Evolutionary conservation across 2,113 vertebrate species (phyloP).

Genomic region (crab-eating macaque (Macaca fascicularis)): DNA sequence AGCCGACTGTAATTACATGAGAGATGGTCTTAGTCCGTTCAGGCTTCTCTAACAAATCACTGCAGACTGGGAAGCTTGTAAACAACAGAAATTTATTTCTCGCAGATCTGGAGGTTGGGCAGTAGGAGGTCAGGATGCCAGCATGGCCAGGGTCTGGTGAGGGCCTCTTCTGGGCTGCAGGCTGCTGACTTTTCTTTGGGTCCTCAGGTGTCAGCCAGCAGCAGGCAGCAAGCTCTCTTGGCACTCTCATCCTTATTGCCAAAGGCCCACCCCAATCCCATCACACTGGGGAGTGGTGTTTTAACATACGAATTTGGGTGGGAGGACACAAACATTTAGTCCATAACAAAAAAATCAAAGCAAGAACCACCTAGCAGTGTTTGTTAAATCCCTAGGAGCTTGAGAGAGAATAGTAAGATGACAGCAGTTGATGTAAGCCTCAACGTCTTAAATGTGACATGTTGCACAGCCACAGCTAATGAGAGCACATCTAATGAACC

Average conservation of each 20-base stretch:
- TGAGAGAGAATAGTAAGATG: neutral
- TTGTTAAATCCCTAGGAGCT: neutral
- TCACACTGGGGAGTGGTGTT: neutral
- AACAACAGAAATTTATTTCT: neutral
- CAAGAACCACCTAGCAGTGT: neutral
- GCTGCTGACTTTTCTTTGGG: neutral
- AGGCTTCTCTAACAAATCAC: neutral
- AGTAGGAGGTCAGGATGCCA: neutral
- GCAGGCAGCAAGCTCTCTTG: no score
- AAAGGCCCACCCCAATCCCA: neutral
- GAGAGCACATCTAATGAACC: neutral
- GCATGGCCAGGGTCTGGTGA: neutral
- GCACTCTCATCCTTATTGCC: neutral
- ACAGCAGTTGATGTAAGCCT: neutral
- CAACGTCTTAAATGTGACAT: neutral
- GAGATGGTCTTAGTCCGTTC: neutral
- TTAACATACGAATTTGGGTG: neutral
- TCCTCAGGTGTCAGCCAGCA: neutral
- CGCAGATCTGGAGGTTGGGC: neutral
- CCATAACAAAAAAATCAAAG: neutral
- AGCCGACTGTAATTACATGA: neutral
- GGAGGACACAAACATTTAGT: no score
- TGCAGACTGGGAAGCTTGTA: neutral
- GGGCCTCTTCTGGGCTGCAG: neutral
- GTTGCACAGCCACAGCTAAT: neutral